phyloP scores from a whole-genome alignment of 2,113 vertebrate species.

The Chaetorhynchus papuensis region DNA sequence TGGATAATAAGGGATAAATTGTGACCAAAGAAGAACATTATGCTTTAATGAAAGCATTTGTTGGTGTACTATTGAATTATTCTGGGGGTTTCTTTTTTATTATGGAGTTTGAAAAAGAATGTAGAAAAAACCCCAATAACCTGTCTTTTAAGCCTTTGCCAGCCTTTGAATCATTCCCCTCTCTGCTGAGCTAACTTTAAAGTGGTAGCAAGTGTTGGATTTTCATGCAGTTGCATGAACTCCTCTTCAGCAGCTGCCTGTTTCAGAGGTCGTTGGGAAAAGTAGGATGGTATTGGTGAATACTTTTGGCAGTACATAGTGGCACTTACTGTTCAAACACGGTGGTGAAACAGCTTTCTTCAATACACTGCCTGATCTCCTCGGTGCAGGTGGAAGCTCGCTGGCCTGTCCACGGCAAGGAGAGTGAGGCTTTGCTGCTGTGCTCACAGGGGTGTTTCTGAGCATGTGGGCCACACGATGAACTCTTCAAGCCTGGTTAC shows the following conservation, averaged over 20 bases:
- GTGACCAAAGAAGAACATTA: neutral
- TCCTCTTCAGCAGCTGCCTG: neutral
- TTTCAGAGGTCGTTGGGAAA: neutral
- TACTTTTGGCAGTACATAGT: neutral
- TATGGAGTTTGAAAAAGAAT: neutral
- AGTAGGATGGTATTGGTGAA: neutral
- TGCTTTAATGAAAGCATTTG: neutral
- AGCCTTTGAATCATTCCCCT: neutral
- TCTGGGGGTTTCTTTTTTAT: neutral
- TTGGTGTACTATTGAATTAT: neutral
- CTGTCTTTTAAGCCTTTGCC: neutral
- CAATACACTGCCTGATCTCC: neutral
- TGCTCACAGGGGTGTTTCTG: neutral
- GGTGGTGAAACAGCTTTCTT: neutral
- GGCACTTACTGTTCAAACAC: neutral
- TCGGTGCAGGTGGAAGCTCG: neutral
- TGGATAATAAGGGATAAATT: neutral
- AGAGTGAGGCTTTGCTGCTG: neutral
- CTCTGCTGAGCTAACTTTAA: neutral
- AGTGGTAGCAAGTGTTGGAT: neutral
- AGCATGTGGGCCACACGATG: accelerated
- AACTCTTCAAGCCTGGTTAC: neutral
- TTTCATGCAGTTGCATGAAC: neutral
- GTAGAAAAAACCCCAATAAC: neutral
- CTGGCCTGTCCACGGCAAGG: accelerated